Conservation (phyloP, 2,797 vertebrate genomes). For the Myiotriccus ornatus region DNA sequence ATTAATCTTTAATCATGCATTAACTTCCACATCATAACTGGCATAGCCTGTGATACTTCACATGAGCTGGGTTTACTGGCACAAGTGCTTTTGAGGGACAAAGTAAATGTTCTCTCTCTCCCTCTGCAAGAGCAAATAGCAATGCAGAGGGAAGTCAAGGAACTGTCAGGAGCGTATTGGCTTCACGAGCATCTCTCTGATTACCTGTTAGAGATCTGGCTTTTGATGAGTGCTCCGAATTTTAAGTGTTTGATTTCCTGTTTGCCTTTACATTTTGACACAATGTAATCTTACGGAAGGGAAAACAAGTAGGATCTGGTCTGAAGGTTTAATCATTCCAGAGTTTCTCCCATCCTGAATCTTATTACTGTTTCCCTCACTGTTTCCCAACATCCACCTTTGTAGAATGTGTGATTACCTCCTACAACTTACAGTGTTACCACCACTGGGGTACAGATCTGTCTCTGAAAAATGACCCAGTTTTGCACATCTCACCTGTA, state of each 20-base stretch:
- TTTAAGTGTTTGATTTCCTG: background rate
- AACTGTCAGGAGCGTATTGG: background rate
- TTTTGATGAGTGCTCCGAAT: background rate
- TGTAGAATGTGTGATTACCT: background rate
- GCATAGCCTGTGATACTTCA: background rate
- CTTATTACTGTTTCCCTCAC: background rate
- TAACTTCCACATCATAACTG: background rate
- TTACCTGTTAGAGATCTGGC: background rate
- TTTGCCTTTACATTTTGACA: background rate
- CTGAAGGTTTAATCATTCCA: background rate
- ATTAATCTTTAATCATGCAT: background rate
- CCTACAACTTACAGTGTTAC: background rate
- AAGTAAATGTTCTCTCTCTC: background rate
- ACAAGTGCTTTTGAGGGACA: background rate
- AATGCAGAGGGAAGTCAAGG: background rate
- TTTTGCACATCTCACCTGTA: background rate
- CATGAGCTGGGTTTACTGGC: background rate
- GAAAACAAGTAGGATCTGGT: background rate
- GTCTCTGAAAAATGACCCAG: background rate
- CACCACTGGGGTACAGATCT: background rate
- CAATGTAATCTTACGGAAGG: accelerated
- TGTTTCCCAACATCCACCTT: background rate
- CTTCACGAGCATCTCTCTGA: background rate
- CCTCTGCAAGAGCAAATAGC: background rate
- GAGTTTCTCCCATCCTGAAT: background rate